These are phyloP conservation scores for Euglossa dilemma DNA, from an alignment of 1,140 invertebrate species.

Conservation along the genomic window DNA sequence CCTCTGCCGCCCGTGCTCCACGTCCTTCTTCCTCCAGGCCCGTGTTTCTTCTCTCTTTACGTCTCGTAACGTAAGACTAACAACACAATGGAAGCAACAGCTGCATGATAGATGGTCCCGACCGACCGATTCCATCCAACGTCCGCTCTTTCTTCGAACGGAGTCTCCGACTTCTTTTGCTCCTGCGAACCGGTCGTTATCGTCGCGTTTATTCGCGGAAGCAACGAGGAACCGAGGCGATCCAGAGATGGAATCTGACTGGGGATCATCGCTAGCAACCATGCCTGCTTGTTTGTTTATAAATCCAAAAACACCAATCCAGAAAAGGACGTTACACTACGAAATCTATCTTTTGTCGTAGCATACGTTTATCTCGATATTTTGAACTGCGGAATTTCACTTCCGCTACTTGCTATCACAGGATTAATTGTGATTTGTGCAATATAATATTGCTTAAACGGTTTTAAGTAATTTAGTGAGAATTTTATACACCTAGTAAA, in stretches of 20 bases:
- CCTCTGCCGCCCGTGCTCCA: neutral
- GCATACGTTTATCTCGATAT: too few species aligned
- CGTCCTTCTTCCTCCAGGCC: conserved; percentile 10
- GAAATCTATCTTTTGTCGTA: too few species aligned
- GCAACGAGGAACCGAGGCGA: conserved; percentile 53
- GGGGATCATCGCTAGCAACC: neutral
- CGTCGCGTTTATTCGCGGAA: conserved; percentile 71
- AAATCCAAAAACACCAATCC: conserved; percentile 34
- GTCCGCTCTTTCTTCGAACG: conserved; percentile 61
- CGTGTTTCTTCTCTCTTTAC: conserved; percentile 60
- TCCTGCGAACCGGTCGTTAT: conserved; percentile 66
- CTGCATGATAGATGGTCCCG: conserved; percentile 81
- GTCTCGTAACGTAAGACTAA: conserved; percentile 79
- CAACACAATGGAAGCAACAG: conserved; percentile 82
- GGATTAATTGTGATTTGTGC: too few species aligned
- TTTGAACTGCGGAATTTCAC: too few species aligned
- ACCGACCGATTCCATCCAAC: conserved; percentile 71
- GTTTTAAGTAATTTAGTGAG: too few species aligned
- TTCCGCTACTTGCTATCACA: too few species aligned
- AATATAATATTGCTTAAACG: too few species aligned
- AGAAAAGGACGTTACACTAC: neutral
- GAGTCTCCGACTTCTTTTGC: conserved; percentile 56
- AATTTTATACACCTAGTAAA: too few species aligned
- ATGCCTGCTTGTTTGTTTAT: conserved; percentile 47
- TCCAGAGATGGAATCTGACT: conserved; percentile 28